Base-by-base conservation (phyloP, 2,797 vertebrate genomes). In the Pogoniulus pusillus region DNA sequence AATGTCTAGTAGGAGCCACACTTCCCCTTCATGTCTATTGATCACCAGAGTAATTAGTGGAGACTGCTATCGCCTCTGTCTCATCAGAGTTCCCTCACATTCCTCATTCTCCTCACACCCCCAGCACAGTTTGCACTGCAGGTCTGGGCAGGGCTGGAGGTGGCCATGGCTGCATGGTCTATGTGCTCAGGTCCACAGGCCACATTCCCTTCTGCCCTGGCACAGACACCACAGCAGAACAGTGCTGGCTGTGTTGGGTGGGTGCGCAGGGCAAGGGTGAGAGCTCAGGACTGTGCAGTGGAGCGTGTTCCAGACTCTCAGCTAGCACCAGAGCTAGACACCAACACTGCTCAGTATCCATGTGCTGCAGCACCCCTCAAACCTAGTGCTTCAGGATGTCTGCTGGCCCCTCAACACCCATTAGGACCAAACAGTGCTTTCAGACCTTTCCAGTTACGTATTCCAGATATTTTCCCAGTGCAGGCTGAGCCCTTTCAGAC, bases 361-460 rank as follows among this genome's bases (percentile, higher is more conserved):
- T 0, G 1, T 6, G 37, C 55, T 47, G 51, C 60, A 4, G 4
- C 10, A 6, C 6, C 32, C 22, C 53, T 60, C 39, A 2, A 6
- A 39, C 24, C 45, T 4, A 8, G 45, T 45, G 57, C 63, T 64
- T 39, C 8, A 3, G 2, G 23, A 5, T 17, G 24, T 17, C 58
- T 62, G 53, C 19, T 37, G 64, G 69, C 59, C 51, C 47, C 12
- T 39, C 37, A 27, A 27, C 14, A 10, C 16, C 32, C 32, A 1
- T 12, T 3, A 22, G 19, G 55, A 35, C 39, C n/a, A 62, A 47
- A 59, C 26, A 8, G 7, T 29, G 71, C 60, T 41, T 72, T 34
- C 43, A 16, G 18, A 22, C 39, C 69, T 58, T 16, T 45, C 64
- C 37, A 22, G 2, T 20, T 39, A 45, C 3, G 22, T 13, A 71